These are phyloP conservation scores for Meda fulgida DNA, from an alignment of 2,797 vertebrate genomes.

Conservation along the genomic window DNA sequence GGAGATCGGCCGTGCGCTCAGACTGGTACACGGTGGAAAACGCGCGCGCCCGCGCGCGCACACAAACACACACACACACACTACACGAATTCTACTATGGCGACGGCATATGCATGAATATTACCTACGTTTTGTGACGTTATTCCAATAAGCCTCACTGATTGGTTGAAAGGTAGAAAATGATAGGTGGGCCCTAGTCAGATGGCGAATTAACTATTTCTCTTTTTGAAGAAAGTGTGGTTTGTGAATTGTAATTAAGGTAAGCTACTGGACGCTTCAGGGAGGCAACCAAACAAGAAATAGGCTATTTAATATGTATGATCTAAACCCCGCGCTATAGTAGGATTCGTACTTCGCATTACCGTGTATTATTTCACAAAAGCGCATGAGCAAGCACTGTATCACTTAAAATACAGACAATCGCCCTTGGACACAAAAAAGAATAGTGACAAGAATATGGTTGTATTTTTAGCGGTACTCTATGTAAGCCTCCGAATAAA, in stretches of 20 bases:
- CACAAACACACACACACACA: neutral
- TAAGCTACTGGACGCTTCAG: neutral
- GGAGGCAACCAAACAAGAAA: neutral
- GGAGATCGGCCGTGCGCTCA: slow-evolving; percentile 22
- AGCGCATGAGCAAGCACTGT: slow-evolving; percentile 42
- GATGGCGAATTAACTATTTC: neutral
- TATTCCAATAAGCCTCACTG: neutral
- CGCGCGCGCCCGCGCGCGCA: too few relatives aligned
- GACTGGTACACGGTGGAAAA: slow-evolving; percentile 38
- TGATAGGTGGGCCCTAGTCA: neutral
- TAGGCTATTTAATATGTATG: neutral
- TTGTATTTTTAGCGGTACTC: neutral
- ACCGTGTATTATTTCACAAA: slow-evolving; percentile 1
- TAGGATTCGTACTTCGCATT: slow-evolving; percentile 29
- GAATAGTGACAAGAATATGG: neutral
- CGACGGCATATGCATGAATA: neutral
- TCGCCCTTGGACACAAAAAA: slow-evolving; percentile 9
- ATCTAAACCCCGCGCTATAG: neutral
- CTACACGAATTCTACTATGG: slow-evolving; percentile 15
- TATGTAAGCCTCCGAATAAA: neutral
- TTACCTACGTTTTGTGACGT: neutral
- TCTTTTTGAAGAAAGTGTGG: neutral
- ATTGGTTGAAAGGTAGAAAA: slow-evolving; percentile 2
- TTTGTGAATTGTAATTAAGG: neutral
- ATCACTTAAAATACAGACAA: neutral